Percentiles rank a stretch among this genome's conserved stretches.
These are phyloP conservation scores for Catharus fuscescens DNA, from an alignment of 2,113 vertebrate species.

Conservation along the genomic window DNA sequence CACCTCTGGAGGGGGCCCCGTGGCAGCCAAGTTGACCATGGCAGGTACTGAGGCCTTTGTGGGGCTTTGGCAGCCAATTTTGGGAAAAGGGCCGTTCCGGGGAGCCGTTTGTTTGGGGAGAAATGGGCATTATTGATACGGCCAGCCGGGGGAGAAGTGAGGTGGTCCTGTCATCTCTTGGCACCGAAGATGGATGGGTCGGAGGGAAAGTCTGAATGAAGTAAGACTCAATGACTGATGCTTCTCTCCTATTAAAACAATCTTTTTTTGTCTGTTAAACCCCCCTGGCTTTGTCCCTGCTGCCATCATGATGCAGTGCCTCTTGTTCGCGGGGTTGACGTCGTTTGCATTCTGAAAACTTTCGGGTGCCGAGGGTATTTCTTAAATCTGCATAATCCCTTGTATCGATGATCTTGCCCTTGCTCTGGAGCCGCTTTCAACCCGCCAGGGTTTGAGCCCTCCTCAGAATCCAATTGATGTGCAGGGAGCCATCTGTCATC, in stretches of 20 bases:
- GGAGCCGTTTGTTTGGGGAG: constrained; percentile 65
- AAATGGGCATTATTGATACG: constrained; percentile 61
- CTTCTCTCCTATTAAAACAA: constrained; percentile 88
- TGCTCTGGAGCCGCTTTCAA: constrained; percentile 69
- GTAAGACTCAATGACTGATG: constrained; percentile 95
- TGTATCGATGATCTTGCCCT: constrained; percentile 71
- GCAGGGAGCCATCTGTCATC: constrained; percentile 68
- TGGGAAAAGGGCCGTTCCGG: constrained; percentile 47
- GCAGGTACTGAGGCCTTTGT: constrained; percentile 21
- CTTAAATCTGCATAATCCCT: constrained; percentile 75
- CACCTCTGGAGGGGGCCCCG: constrained; percentile 4
- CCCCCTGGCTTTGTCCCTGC: constrained; percentile 93
- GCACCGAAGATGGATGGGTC: constrained; percentile 93
- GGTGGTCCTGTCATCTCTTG: constrained; percentile 87
- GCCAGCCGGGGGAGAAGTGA: constrained; percentile 27
- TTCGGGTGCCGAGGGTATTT: constrained; percentile 71
- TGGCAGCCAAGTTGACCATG: constrained; percentile 1
- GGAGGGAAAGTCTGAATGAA: constrained; percentile 94
- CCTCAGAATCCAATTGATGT: constrained; percentile 50
- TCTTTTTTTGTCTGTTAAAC: constrained; percentile 84
- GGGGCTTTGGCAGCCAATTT: constrained; percentile 39
- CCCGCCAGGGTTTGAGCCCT: constrained; percentile 65
- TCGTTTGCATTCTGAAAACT: constrained; percentile 79
- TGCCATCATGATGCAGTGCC: constrained; percentile 99
- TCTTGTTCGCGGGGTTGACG: constrained; percentile 84